These are phyloP conservation scores for Mylabris phalerata DNA, from an alignment of 1,140 invertebrate genomes.

Conservation along the genomic window DNA sequence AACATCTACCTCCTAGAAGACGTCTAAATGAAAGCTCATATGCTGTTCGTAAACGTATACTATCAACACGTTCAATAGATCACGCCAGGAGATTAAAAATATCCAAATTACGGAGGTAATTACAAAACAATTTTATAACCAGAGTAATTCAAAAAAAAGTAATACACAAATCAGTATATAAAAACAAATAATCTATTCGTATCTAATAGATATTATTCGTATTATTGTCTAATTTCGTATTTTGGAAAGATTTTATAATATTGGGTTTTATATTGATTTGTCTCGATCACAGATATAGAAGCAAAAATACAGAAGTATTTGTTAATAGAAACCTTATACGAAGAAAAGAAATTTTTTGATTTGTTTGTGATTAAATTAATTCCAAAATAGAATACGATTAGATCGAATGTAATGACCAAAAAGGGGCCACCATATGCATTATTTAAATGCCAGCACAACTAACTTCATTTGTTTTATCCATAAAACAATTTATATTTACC, in stretches of 20 bases:
- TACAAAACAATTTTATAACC: constrained; percentile 14
- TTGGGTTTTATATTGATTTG: too few relatives aligned
- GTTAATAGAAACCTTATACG: too few relatives aligned
- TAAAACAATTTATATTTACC: too few relatives aligned
- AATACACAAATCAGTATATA: not conserved
- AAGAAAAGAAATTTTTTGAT: too few relatives aligned
- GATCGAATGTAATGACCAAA: not conserved
- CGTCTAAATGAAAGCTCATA: constrained; percentile 36
- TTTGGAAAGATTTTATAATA: too few relatives aligned
- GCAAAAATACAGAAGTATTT: too few relatives aligned
- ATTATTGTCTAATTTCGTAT: too few relatives aligned
- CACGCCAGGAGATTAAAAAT: constrained; percentile 36
- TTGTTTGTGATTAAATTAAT: too few relatives aligned
- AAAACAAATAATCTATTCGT: not conserved
- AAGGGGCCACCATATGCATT: not conserved
- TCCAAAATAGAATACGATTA: constrained; percentile 2
- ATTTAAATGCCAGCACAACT: not conserved
- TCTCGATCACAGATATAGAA: too few relatives aligned
- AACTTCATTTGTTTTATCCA: too few relatives aligned
- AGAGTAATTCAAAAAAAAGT: constrained; percentile 19
- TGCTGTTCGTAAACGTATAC: constrained; percentile 31
- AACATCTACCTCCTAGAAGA: constrained; percentile 25
- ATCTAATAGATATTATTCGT: not conserved
- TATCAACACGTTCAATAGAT: constrained; percentile 30
- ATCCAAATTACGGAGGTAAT: constrained; percentile 40